Conservation (phyloP, 1,140 invertebrate species). For the Rhizoglyphus robini region DNA sequence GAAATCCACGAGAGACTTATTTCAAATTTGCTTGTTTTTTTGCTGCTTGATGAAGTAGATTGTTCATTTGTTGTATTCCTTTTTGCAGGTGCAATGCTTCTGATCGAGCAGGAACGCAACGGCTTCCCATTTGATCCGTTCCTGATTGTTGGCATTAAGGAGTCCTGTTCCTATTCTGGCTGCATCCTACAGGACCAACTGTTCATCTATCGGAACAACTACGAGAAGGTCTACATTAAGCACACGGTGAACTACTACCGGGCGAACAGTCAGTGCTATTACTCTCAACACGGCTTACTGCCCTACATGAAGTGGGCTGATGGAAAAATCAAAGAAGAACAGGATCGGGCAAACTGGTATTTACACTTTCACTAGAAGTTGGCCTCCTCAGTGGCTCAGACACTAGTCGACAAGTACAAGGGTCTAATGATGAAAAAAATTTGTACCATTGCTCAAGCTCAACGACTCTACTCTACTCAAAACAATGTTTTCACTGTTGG, state of each 20-base stretch:
- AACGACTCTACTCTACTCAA: conserved; percentile 88
- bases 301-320: conserved; percentile 96
- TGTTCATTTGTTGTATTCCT: too few species aligned
- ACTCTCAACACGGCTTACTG: conserved; percentile 79
- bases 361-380: conserved; percentile 66
- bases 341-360: conserved; percentile 78
- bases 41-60: too few species aligned
- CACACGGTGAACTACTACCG: conserved; percentile 85
- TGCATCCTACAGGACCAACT: conserved; percentile 81
- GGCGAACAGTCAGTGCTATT: conserved; percentile 77
- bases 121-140: conserved; percentile 95
- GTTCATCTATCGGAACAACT: conserved; percentile 90
- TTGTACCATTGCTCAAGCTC: conserved; percentile 75
- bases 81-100: conserved; percentile 93
- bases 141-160: conserved; percentile 85
- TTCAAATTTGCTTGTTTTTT: too few species aligned
- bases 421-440: conserved; percentile 84
- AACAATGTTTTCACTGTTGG: conserved; percentile 86
- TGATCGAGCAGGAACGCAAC: conserved; percentile 87
- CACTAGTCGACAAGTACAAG: conserved; percentile 77
- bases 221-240: conserved; percentile 87
- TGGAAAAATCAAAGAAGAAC: conserved; percentile 84
- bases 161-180: conserved; percentile 93
- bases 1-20: conserved; percentile 83
- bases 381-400: conserved; percentile 57